These are phyloP conservation scores for Syrmaticus mikado DNA, from an alignment of 2,113 vertebrate species.

Conservation along the genomic window DNA sequence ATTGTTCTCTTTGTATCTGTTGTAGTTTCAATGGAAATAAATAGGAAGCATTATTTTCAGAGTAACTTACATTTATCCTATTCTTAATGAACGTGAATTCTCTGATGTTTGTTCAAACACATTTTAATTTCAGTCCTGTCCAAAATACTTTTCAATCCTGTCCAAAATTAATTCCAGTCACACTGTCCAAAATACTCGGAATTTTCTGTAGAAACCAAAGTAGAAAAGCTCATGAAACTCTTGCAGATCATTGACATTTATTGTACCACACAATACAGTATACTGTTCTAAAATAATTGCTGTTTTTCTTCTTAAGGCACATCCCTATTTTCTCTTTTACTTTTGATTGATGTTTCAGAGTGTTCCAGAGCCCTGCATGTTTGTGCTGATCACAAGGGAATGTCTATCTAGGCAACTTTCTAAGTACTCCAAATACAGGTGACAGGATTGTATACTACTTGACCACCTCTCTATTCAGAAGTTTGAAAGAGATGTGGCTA, in stretches of 20 bases:
- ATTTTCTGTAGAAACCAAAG: not conserved
- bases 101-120: not conserved
- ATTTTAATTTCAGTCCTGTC: not conserved
- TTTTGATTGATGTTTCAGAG: not conserved
- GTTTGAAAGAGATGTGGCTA: not conserved
- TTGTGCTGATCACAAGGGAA: not conserved
- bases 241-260: not conserved
- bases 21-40: not conserved
- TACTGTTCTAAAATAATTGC: not conserved
- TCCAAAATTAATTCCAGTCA: too few relatives aligned
- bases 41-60: not conserved
- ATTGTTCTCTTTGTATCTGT: not conserved
- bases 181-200: not conserved
- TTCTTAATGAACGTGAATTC: not conserved
- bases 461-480: not conserved
- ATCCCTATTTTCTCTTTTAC: not conserved
- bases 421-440: not conserved
- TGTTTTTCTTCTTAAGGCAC: not conserved
- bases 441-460: not conserved
- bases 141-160: too few relatives aligned
- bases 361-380: not conserved
- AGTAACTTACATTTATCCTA: not conserved
- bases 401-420: not conserved
- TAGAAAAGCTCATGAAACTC: not conserved
- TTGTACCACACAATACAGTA: not conserved